Evolutionary conservation across 2,888 invertebrate species (phyloP).

Genomic region (Parthenolecanium corni): DNA sequence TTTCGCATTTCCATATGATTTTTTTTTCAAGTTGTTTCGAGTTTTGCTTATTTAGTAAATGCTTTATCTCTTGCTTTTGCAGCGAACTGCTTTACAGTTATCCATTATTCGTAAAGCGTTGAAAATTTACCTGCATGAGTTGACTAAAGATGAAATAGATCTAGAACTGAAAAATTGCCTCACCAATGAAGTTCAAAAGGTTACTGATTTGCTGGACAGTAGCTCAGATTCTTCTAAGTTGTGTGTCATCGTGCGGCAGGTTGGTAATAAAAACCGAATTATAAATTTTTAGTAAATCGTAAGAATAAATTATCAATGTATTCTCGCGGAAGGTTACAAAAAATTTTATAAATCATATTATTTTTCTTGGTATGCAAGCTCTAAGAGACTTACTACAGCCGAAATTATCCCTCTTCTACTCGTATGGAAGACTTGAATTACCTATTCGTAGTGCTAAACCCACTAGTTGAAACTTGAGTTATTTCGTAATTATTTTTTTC

Average conservation of each 20-base stretch:
- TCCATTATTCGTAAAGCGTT: slow-evolving; percentile 33
- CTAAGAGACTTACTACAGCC: no score
- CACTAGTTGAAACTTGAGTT: no score
- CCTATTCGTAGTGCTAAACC: no score
- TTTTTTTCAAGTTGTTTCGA: background rate
- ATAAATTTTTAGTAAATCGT: no score
- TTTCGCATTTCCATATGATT: background rate
- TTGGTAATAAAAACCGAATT: no score
- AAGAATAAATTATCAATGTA: no score
- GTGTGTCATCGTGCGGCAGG: slow-evolving; percentile 32
- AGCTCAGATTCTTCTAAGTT: slow-evolving; percentile 31
- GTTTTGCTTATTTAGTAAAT: background rate
- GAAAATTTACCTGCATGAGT: slow-evolving; percentile 33
- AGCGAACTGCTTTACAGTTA: slow-evolving; percentile 33
- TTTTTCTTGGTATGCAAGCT: background rate
- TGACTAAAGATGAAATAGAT: slow-evolving; percentile 32
- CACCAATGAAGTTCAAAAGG: slow-evolving; percentile 33
- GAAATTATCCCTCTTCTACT: no score
- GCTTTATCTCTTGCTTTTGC: background rate
- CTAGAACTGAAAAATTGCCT: slow-evolving; percentile 32
- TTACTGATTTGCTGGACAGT: slow-evolving; percentile 34
- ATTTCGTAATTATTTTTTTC: no score
- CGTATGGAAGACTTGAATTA: no score
- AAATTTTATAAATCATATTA: no score
- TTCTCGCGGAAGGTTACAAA: no score